Evolutionary conservation across 2,888 invertebrate species (phyloP).

Genomic region (Macrosiphum euphorbiae): DNA sequence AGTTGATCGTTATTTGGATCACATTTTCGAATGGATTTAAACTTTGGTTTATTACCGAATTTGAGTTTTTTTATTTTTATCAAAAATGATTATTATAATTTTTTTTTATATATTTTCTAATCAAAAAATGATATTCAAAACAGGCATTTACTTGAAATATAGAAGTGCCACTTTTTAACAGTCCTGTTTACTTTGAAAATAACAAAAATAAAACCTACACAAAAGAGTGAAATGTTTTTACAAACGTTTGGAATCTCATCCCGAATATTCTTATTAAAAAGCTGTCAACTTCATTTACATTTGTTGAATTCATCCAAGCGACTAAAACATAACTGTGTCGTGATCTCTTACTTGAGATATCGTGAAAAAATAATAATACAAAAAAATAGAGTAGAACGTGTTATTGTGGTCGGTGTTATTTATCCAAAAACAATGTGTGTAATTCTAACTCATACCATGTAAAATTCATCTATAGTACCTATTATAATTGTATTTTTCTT

Average conservation of each 20-base stretch:
- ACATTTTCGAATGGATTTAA: background rate
- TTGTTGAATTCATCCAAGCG: background rate
- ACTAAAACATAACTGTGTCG: slow-evolving; percentile 8
- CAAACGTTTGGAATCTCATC: background rate
- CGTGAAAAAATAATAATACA: background rate
- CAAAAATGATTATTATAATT: no score
- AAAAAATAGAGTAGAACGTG: background rate
- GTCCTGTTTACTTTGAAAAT: background rate
- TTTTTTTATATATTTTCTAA: background rate
- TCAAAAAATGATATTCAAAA: background rate
- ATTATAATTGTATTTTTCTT: background rate
- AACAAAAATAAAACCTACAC: background rate
- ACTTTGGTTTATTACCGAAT: background rate
- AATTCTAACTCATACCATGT: background rate
- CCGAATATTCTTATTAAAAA: slow-evolving; percentile 25
- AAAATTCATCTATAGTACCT: background rate
- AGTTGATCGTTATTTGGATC: background rate
- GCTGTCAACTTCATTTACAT: slow-evolving; percentile 23
- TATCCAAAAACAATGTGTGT: background rate
- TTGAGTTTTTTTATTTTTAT: background rate
- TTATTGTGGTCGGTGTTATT: background rate
- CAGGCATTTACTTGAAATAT: background rate
- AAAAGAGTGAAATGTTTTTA: slow-evolving; percentile 4
- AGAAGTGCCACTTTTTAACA: background rate
- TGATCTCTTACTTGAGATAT: background rate